These are phyloP conservation scores for Diabrotica balteata DNA, from an alignment of 2,888 invertebrate genomes.

Conservation along the genomic window DNA sequence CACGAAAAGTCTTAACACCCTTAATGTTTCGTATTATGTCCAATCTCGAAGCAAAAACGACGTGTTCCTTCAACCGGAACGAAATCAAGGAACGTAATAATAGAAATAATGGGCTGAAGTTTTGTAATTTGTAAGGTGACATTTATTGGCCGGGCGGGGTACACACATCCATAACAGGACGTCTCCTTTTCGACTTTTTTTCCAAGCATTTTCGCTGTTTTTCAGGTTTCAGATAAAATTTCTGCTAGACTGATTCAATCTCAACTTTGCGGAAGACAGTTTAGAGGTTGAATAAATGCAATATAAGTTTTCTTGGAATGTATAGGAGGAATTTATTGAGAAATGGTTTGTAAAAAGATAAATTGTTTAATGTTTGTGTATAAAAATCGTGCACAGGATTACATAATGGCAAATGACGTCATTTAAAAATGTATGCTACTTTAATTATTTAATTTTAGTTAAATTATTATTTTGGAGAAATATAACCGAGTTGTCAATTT, in stretches of 20 bases:
- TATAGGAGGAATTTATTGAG: too few relatives aligned
- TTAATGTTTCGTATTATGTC: too few relatives aligned
- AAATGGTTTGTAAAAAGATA: too few relatives aligned
- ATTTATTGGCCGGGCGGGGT: not conserved
- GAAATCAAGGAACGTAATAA: slow-evolving; percentile 2
- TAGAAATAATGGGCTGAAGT: slow-evolving; percentile 2
- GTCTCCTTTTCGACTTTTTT: not conserved
- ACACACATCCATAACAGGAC: not conserved
- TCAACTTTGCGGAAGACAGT: not conserved
- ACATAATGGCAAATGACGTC: too few relatives aligned
- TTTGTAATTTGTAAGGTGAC: slow-evolving; percentile 8
- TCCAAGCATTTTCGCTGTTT: not conserved
- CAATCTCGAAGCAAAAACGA: not conserved
- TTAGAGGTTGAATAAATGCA: not conserved
- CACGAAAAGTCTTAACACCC: too few relatives aligned
- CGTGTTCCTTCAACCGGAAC: not conserved
- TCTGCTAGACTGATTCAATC: slow-evolving; percentile 1
- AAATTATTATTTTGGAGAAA: too few relatives aligned
- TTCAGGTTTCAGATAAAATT: slow-evolving; percentile 5
- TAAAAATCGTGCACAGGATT: too few relatives aligned
- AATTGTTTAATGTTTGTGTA: too few relatives aligned
- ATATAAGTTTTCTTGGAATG: not conserved
- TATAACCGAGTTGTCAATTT: too few relatives aligned
- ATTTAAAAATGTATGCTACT: too few relatives aligned
- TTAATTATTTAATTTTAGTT: too few relatives aligned